Percentiles rank a stretch among this genome's conserved stretches.
phyloP scores from a whole-genome alignment of 37 sponge, comb jelly and placozoan species.

The Petrosia ficiformis region DNA sequence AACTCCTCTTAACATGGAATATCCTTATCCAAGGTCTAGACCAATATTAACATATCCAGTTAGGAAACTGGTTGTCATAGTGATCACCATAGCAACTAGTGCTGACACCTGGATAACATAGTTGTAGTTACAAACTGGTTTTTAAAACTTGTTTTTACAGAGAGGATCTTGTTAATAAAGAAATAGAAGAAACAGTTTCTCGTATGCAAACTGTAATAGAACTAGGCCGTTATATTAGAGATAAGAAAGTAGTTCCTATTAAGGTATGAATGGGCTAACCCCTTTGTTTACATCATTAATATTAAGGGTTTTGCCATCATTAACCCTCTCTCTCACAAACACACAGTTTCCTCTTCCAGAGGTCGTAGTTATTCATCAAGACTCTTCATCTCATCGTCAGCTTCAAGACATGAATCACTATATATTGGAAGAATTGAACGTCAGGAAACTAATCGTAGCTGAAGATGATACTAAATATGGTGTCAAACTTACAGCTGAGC shows the following conservation, averaged over 20 bases:
- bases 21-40: not conserved
- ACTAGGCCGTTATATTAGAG: slow-evolving; percentile 82
- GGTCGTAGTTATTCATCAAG: slow-evolving; percentile 84
- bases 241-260: slow-evolving; percentile 84
- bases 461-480: slow-evolving; percentile 81
- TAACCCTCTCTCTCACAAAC: too few relatives aligned
- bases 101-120: not conserved
- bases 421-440: slow-evolving; percentile 94
- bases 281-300: not conserved
- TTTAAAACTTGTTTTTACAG: too few relatives aligned
- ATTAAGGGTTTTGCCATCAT: not conserved
- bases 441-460: slow-evolving; percentile 69
- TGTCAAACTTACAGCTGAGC: slow-evolving; percentile 69
- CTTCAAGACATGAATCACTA: slow-evolving; percentile 66
- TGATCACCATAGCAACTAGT: not conserved
- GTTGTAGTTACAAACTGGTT: too few relatives aligned
- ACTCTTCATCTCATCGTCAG: slow-evolving; percentile 51
- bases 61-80: not conserved
- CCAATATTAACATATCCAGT: not conserved
- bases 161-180: slow-evolving; percentile 70
- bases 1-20: not conserved
- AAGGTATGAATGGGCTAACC: slow-evolving; percentile 70
- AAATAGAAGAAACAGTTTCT: slow-evolving; percentile 78
- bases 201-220: slow-evolving; percentile 94
- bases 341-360: slow-evolving; percentile 88